Conservation (phyloP, 2,797 vertebrate genomes). For the Sebastes steindachneri region DNA sequence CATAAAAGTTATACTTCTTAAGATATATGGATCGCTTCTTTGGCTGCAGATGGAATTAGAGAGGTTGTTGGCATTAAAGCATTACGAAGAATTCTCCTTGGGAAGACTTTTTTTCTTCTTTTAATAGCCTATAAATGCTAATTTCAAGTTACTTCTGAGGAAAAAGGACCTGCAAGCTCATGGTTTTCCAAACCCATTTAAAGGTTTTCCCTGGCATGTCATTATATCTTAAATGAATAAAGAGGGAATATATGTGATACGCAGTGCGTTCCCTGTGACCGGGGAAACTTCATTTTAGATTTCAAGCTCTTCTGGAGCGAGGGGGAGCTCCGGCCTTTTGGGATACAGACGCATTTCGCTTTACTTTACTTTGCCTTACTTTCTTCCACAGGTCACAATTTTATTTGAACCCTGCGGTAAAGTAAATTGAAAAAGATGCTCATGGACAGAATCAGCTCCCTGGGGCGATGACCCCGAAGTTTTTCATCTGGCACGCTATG, state of each 20-base stretch:
- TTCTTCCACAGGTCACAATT: slow-evolving; percentile 31
- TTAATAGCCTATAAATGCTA: slow-evolving; percentile 17
- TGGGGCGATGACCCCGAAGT: slow-evolving; percentile 49
- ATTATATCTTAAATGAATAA: slow-evolving; percentile 1
- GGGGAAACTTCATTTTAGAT: slow-evolving; percentile 23
- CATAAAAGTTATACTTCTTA: slow-evolving; percentile 37
- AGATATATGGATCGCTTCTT: slow-evolving; percentile 48
- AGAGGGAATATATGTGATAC: slow-evolving; percentile 23
- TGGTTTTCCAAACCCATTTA: slow-evolving; percentile 27
- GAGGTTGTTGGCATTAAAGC: slow-evolving; percentile 41
- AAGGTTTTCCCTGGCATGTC: slow-evolving; percentile 21
- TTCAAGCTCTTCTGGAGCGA: slow-evolving; percentile 23
- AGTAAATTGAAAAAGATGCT: slow-evolving; percentile 62
- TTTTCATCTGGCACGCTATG: slow-evolving; percentile 52
- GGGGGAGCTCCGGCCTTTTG: background rate
- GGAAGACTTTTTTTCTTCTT: slow-evolving; percentile 1
- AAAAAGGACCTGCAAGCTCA: slow-evolving; percentile 22
- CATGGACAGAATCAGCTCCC: slow-evolving; percentile 47
- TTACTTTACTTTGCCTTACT: slow-evolving; percentile 28
- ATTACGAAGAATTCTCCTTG: slow-evolving; percentile 25
- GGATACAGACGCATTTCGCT: slow-evolving; percentile 14
- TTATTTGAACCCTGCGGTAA: slow-evolving; percentile 40
- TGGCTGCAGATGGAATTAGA: slow-evolving; percentile 30
- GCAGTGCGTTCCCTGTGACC: background rate
- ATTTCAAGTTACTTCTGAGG: slow-evolving; percentile 33